Percentiles rank a stretch among this genome's conserved stretches.
Evolutionary conservation across 2,113 vertebrate genomes (phyloP).

Genomic region (Tretioscincus oriximinensis): DNA sequence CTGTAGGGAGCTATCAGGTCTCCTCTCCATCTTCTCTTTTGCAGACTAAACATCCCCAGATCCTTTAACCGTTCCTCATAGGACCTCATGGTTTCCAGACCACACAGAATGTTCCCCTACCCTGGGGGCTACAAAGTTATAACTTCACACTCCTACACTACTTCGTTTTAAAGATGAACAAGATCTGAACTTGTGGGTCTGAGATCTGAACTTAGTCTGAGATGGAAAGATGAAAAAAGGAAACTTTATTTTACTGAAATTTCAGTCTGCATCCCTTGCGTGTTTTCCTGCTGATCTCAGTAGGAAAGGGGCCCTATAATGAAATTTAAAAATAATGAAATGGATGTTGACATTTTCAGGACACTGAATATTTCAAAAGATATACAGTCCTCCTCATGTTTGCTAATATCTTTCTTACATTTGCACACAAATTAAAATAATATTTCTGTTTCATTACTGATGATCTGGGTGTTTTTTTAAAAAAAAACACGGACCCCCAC

Average conservation of each 20-base stretch:
- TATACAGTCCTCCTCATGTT: background rate
- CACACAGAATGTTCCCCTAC: no score
- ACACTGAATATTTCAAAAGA: background rate
- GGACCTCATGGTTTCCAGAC: no score
- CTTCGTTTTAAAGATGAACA: no score
- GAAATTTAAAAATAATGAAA: background rate
- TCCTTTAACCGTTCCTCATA: no score
- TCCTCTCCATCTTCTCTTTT: no score
- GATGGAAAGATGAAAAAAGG: background rate
- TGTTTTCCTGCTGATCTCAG: background rate
- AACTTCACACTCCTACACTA: no score
- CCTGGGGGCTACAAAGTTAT: no score
- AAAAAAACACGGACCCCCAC: background rate
- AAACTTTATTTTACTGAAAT: background rate
- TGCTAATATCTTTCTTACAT: background rate
- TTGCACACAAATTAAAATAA: background rate
- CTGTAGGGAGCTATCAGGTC: no score
- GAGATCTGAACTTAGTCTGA: no score
- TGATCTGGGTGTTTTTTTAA: background rate
- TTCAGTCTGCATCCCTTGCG: background rate
- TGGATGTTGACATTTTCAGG: constrained; percentile 5
- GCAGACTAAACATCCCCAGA: no score
- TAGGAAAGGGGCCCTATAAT: background rate
- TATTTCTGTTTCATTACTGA: background rate
- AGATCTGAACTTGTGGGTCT: no score